Evolutionary conservation across 2,113 vertebrate genomes (phyloP), one percentile per base, ranked within the genome.

Genomic region (Thunnus thynnus): DNA sequence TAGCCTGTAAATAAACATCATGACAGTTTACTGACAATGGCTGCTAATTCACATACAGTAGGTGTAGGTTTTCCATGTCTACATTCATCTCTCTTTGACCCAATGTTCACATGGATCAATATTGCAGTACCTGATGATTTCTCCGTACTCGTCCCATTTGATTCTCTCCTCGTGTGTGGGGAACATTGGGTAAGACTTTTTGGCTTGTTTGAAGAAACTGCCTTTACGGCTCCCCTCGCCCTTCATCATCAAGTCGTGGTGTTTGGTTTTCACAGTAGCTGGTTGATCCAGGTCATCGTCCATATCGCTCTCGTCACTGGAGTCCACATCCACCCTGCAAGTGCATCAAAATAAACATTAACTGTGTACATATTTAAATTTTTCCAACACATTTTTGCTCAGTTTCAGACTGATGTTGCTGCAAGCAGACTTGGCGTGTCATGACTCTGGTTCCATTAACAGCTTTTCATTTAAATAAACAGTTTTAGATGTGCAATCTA

Each of bases 161-260:
- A 99, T 96, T 86, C 98, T 96, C 87, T 99, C 98, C 89, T 99
- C 98, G 14, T 98, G 97, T 3, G 96, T 93, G 30, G 98, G 98
- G 88, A 98, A 99, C 98, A 99, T 99, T 0, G 98, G 98, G 17
- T 99, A 99, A 4, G 97, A 97, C 82, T 99, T 99, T 81, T 99
- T 99, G 30, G 98, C 98, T 87, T 99, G 98, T 91, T 99, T 99
- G 94, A 99, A 99, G 95, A 99, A 99, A 64, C 98, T 97, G 83
- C 98, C 98, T 88, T 99, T 99, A 2, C 98, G 96, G 86, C 91
- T 97, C 0, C 98, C 97, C 92, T 99, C 98, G 0, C 96, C 96
- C 90, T 99, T 99, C 98, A 99, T 99, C 98, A 99, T 99, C 91
- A 99, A 93, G 91, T 99, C 98, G 10, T 96, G 95, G 44, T 99